Conservation (phyloP, 1,140 invertebrate genomes). For the Hestina assimilis region DNA sequence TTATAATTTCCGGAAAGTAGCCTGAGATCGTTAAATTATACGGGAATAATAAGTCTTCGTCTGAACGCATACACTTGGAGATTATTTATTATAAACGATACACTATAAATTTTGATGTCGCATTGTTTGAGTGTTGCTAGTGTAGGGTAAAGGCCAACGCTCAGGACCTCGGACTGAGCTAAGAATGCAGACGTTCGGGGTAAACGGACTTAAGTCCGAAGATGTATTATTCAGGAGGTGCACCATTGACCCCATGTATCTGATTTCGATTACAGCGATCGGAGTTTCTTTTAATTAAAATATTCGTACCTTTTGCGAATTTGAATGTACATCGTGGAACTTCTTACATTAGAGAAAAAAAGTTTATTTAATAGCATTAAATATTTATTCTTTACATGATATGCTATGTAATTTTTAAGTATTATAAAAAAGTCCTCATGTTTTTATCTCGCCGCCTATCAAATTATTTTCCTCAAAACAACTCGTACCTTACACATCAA, state of each 20-base stretch:
- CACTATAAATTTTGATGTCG: conserved; percentile 27
- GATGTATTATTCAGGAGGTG: conserved; percentile 55
- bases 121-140: conserved; percentile 31
- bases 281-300: conserved; percentile 21
- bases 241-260: conserved; percentile 48
- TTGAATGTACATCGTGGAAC: conserved; percentile 5
- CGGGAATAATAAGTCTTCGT: conserved; percentile 29
- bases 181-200: conserved; percentile 60
- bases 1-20: conserved; percentile 17
- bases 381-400: not conserved
- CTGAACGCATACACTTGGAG: conserved; percentile 26
- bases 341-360: not conserved
- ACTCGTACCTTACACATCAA: no score
- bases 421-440: no score
- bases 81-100: conserved; percentile 32
- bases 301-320: conserved; percentile 38
- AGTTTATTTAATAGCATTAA: not conserved
- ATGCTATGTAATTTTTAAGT: no score
- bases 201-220: conserved; percentile 48
- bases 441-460: no score
- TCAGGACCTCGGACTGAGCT: conserved; percentile 38
- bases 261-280: conserved; percentile 33
- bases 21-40: conserved; percentile 24
- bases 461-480: no score
- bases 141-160: conserved; percentile 61